Evolutionary conservation across 2,888 invertebrate genomes (phyloP).

Genomic region (Rapana venosa): DNA sequence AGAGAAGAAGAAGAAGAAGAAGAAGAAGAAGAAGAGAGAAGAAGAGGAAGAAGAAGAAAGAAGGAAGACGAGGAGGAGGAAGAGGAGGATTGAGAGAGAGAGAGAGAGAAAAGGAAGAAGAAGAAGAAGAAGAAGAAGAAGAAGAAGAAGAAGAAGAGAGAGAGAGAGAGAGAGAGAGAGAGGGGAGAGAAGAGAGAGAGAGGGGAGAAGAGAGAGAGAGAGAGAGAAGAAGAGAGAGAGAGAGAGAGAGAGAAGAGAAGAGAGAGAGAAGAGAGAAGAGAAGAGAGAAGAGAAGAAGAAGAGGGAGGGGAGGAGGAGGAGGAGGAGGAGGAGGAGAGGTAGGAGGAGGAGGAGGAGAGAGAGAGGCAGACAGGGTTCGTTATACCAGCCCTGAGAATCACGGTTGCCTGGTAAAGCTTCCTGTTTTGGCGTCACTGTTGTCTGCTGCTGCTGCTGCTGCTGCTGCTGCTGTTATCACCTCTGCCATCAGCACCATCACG

Average conservation of each 20-base stretch:
- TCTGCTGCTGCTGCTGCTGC: no score
- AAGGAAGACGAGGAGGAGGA: background rate
- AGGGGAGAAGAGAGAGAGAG: background rate
- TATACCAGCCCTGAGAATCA: no score
- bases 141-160: no score
- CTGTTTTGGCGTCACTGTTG: no score
- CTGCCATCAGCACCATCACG: no score
- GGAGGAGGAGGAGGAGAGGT: background rate
- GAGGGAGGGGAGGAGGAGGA: background rate
- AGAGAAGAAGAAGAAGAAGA: background rate
- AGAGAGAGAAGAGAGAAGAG: no score
- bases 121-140: no score
- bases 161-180: background rate
- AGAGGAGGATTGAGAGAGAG: background rate
- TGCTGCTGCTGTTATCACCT: no score
- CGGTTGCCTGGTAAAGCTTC: no score
- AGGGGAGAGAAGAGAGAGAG: background rate
- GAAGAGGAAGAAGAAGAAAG: background rate
- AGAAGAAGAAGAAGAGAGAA: background rate
- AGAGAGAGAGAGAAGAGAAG: no score
- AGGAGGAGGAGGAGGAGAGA: background rate
- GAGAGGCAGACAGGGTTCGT: background rate
- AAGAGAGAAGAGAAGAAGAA: no score
- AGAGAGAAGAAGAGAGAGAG: background rate
- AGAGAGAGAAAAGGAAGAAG: no score